Percentiles rank a stretch among this genome's conserved stretches.
phyloP scores from a whole-genome alignment of 2,888 invertebrate genomes.

The Tenthredo livida region DNA sequence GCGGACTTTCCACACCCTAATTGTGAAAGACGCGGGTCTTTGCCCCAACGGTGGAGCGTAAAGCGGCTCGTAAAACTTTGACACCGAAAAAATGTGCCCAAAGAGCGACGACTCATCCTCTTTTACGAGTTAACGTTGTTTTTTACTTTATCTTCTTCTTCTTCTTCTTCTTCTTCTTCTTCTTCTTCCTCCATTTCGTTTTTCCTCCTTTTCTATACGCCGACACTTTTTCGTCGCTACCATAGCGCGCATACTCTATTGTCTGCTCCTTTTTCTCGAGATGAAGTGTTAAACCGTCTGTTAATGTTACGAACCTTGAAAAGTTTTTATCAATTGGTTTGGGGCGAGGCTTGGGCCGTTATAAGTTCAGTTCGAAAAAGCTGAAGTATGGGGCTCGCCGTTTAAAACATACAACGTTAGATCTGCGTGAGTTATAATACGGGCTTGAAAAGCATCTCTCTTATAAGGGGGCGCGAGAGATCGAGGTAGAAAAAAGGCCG shows the following conservation, averaged over 20 bases:
- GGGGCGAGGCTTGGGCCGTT: slow-evolving; percentile 23
- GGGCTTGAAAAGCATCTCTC: slow-evolving; percentile 36
- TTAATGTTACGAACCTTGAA: background rate
- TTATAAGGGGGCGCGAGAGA: slow-evolving; percentile 21
- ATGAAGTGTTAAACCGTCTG: slow-evolving; percentile 37
- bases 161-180: too few relatives aligned
- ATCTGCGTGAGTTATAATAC: slow-evolving; percentile 44
- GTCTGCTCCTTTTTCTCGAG: background rate
- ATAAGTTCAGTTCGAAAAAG: slow-evolving; percentile 12
- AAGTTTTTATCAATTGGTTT: slow-evolving; percentile 29
- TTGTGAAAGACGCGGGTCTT: slow-evolving; percentile 6
- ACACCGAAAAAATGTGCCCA: slow-evolving; percentile 59
- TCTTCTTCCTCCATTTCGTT: background rate
- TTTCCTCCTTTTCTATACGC: background rate
- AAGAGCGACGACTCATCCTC: slow-evolving; percentile 64
- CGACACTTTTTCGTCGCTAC: slow-evolving; percentile 16
- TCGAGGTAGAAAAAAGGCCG: slow-evolving; percentile 40
- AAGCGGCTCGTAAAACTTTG: slow-evolving; percentile 64
- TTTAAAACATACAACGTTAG: slow-evolving; percentile 33
- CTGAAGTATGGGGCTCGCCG: slow-evolving; percentile 38
- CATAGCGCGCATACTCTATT: background rate
- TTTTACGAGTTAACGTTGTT: slow-evolving; percentile 64
- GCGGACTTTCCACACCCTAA: background rate
- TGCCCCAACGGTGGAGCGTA: background rate
- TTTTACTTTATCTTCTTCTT: background rate